Conservation (phyloP, 2,888 invertebrate genomes). For the Andrena marginata region DNA sequence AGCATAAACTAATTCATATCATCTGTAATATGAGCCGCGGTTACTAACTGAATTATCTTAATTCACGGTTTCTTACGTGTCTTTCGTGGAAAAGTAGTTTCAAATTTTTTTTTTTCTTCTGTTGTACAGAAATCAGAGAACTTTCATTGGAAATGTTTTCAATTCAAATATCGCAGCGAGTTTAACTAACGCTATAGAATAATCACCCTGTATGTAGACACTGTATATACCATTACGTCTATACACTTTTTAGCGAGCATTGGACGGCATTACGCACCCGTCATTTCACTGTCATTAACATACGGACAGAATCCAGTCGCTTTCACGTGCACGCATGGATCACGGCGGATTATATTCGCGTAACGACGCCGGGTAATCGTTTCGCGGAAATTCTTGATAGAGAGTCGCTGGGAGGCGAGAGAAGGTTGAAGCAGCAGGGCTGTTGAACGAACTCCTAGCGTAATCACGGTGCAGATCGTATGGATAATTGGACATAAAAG, state of each 20-base stretch:
- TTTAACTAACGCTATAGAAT: too few relatives aligned
- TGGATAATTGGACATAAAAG: background rate
- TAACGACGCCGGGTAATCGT: conserved; percentile 24
- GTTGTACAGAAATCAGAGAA: too few relatives aligned
- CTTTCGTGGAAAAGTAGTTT: too few relatives aligned
- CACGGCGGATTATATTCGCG: conserved; percentile 12
- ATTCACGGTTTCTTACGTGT: too few relatives aligned
- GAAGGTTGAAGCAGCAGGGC: conserved; percentile 1
- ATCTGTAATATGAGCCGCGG: too few relatives aligned
- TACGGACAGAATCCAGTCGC: conserved; percentile 56
- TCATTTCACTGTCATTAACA: conserved; percentile 79
- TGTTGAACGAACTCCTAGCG: conserved; percentile 10
- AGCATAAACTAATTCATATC: too few relatives aligned
- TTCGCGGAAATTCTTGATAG: conserved; percentile 28
- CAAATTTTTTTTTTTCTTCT: too few relatives aligned
- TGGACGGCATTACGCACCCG: conserved; percentile 71
- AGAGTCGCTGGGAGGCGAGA: background rate
- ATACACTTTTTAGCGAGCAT: conserved; percentile 65
- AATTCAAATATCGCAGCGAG: too few relatives aligned
- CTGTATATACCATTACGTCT: conserved; percentile 13
- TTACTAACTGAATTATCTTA: too few relatives aligned
- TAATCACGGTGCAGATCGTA: conserved; percentile 4
- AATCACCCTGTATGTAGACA: too few relatives aligned
- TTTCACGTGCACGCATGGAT: conserved; percentile 42
- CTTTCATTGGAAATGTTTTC: too few relatives aligned